phyloP scores from a whole-genome alignment of 1,140 invertebrate species.

The Plectrocnemia conspersa region DNA sequence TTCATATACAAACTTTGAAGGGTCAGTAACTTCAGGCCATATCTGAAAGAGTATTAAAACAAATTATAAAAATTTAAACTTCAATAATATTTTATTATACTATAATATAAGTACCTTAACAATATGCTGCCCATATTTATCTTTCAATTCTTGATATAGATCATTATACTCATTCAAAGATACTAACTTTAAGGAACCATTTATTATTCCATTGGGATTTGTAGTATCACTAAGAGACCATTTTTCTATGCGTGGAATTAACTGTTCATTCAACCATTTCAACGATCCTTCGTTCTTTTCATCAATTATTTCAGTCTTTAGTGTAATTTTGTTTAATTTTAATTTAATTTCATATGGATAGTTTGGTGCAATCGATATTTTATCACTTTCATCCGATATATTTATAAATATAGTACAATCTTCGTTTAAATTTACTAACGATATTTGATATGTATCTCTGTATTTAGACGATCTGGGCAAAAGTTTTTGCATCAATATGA shows the following conservation, averaged over 20 bases:
- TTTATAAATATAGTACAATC: constrained; percentile 21
- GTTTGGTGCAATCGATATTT: constrained; percentile 18
- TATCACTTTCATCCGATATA: constrained; percentile 10
- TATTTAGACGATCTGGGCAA: constrained; percentile 21
- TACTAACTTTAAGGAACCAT: constrained; percentile 64
- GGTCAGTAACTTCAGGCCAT: constrained; percentile 91
- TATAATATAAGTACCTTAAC: constrained; percentile 50
- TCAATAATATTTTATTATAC: constrained; percentile 11
- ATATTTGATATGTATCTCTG: constrained; percentile 20
- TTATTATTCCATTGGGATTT: constrained; percentile 22
- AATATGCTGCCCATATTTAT: constrained; percentile 71
- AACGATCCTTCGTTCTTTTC: constrained; percentile 14
- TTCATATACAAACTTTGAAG: constrained; percentile 93
- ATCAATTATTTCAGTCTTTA: not conserved
- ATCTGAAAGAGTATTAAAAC: constrained; percentile 47
- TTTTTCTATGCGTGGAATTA: constrained; percentile 27
- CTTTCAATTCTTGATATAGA: constrained; percentile 72
- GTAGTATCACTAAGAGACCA: constrained; percentile 18
- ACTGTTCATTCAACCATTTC: constrained; percentile 27
- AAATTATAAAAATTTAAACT: constrained; percentile 2
- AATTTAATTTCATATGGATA: constrained; percentile 21
- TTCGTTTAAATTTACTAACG: constrained; percentile 12
- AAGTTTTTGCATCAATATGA: constrained; percentile 26
- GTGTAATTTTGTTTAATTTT: not conserved
- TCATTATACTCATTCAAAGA: constrained; percentile 64